A percentile compares a stretch with the other conserved stretches of the same genome.
These are phyloP conservation scores for Zosterops hypoxanthus DNA, from an alignment of 2,113 vertebrate genomes.

Conservation along the genomic window DNA sequence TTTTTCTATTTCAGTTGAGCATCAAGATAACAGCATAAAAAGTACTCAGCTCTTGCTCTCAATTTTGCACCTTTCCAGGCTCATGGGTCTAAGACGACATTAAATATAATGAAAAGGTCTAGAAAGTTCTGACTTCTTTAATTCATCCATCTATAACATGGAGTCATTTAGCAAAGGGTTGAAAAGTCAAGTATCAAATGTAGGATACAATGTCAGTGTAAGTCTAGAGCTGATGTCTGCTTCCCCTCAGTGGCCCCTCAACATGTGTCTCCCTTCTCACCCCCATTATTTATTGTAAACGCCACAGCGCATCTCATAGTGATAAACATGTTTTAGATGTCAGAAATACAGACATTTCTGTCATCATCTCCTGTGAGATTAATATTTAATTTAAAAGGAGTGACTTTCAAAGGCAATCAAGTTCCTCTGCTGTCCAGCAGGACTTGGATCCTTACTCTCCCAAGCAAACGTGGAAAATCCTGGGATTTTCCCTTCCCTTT, in stretches of 20 bases:
- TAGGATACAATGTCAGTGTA: neutral
- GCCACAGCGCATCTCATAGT: neutral
- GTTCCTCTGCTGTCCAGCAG: neutral
- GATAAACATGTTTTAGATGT: neutral
- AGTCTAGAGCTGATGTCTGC: neutral
- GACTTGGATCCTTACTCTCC: neutral
- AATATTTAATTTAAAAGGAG: neutral
- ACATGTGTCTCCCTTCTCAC: too few species aligned
- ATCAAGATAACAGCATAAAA: neutral
- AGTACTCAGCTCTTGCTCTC: neutral
- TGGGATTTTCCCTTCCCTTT: neutral
- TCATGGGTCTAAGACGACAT: neutral
- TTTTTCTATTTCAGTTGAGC: neutral
- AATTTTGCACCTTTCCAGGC: neutral
- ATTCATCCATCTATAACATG: neutral
- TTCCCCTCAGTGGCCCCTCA: neutral
- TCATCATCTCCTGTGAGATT: neutral
- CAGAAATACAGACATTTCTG: neutral
- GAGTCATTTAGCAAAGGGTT: neutral
- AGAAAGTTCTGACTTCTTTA: neutral
- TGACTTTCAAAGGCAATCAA: neutral
- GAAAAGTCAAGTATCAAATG: neutral
- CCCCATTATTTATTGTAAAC: neutral
- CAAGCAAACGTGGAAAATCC: neutral
- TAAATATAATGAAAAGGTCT: neutral